A percentile compares a stretch with the other conserved stretches of the same genome.
Evolutionary conservation across 2,888 invertebrate genomes (phyloP).

Genomic region (Gerosis bhagava): DNA sequence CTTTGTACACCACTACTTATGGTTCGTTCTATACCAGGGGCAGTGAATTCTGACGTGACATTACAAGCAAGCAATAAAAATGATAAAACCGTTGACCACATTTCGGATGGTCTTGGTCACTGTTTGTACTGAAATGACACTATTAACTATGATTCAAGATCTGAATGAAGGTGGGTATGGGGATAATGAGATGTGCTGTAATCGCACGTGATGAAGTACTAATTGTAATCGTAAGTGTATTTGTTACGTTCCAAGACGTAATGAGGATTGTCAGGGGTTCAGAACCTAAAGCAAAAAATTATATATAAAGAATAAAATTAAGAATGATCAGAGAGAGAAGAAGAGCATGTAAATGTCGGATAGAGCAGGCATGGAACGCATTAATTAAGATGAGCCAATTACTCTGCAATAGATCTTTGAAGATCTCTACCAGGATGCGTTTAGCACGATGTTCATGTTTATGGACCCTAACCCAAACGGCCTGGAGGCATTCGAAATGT

Average conservation of each 20-base stretch:
- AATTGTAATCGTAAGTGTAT: conserved; percentile 51
- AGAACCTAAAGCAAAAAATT: no score
- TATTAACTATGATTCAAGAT: conserved; percentile 2
- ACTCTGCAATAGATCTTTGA: no score
- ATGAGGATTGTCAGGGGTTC: conserved; percentile 48
- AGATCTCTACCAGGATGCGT: no score
- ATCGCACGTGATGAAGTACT: conserved; percentile 49
- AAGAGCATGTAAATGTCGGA: no score
- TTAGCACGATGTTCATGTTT: no score
- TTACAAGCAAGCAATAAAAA: conserved; percentile 33
- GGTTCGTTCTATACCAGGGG: conserved; percentile 47
- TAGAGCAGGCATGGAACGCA: no score
- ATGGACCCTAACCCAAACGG: no score
- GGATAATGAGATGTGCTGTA: conserved; percentile 44
- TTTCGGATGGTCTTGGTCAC: conserved; percentile 33
- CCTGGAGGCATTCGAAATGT: no score
- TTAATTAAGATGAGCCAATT: no score
- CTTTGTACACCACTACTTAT: conserved; percentile 53
- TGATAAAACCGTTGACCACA: conserved; percentile 43
- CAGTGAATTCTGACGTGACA: conserved; percentile 40
- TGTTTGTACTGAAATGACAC: conserved; percentile 10
- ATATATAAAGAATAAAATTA: no score
- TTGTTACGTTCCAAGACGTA: conserved; percentile 42
- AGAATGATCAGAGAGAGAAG: no score
- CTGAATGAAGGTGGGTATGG: conserved; percentile 30